A percentile compares a stretch with the other conserved stretches of the same genome.
These are phyloP conservation scores for Trinectes maculatus DNA, from an alignment of 2,113 vertebrate genomes.

Conservation along the genomic window DNA sequence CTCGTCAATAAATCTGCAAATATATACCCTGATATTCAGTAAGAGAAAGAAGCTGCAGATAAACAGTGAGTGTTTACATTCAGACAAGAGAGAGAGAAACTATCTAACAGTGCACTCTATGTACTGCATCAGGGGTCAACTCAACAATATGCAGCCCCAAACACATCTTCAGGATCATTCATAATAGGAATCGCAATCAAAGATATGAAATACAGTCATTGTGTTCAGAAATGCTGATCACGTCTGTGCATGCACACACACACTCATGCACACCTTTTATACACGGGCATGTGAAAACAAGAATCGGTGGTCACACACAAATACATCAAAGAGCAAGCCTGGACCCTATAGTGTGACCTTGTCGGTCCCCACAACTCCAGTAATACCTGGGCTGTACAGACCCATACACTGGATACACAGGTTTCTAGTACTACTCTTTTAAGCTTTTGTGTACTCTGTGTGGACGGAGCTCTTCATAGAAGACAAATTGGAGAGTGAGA, in stretches of 20 bases:
- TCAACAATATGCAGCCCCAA: background rate
- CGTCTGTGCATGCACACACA: background rate
- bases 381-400: too few relatives aligned
- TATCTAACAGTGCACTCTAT: background rate
- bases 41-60: background rate
- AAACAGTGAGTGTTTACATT: too few relatives aligned
- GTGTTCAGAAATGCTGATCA: background rate
- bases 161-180: background rate
- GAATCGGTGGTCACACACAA: too few relatives aligned
- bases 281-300: too few relatives aligned
- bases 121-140: background rate
- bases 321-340: too few relatives aligned
- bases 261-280: too few relatives aligned
- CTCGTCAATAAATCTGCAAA: conserved; percentile 62
- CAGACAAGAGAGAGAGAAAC: background rate
- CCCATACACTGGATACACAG: background rate
- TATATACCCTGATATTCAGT: conserved; percentile 23
- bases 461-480: conserved; percentile 11
- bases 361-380: too few relatives aligned
- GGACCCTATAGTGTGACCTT: too few relatives aligned
- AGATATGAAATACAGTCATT: background rate
- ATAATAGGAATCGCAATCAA: background rate
- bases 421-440: conserved; percentile 1
- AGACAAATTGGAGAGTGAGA: conserved; percentile 18
- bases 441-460: background rate